Conservation (phyloP, 2,113 vertebrate genomes). For the Hepsetus odoe region DNA sequence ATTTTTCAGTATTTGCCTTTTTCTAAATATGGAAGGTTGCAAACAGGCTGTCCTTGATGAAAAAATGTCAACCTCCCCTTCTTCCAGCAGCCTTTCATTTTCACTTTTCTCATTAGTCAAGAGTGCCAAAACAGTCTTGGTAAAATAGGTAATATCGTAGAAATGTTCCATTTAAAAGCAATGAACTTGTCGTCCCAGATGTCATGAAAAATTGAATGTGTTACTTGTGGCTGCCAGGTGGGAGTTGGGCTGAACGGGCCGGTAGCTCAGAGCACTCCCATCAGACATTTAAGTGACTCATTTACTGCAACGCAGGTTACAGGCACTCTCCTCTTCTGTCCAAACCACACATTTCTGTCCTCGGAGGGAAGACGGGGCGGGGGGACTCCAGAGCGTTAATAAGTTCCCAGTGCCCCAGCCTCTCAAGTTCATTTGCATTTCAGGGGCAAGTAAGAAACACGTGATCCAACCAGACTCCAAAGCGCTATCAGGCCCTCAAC, state of each 20-base stretch:
- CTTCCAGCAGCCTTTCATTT: conserved; percentile 24
- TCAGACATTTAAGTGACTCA: conserved; percentile 50
- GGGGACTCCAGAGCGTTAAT: conserved; percentile 37
- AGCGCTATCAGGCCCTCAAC: conserved; percentile 41
- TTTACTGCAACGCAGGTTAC: conserved; percentile 49
- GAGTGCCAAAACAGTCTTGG: conserved; percentile 45
- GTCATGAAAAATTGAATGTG: conserved; percentile 54
- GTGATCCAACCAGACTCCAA: conserved; percentile 32
- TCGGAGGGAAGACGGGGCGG: conserved; percentile 6
- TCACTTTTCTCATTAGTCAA: conserved; percentile 29
- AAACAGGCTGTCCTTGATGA: conserved; percentile 33
- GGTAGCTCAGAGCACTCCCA: conserved; percentile 50
- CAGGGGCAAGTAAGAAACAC: conserved; percentile 38
- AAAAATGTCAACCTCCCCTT: conserved; percentile 21
- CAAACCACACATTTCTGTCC: conserved; percentile 49
- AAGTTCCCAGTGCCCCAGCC: conserved; percentile 21
- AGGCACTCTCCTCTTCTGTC: conserved; percentile 47
- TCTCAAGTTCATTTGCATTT: conserved; percentile 55
- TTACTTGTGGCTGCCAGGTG: conserved; percentile 41
- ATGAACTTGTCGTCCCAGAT: conserved; percentile 60
- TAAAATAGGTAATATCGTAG: conserved; percentile 58
- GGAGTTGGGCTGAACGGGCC: conserved; percentile 36
- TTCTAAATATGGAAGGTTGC: conserved; percentile 26
- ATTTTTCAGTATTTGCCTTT: conserved; percentile 6
- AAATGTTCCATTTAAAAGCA: conserved; percentile 65